Evolutionary conservation across 2,797 vertebrate species (phyloP), one percentile per base, ranked within the genome.

Genomic region (Rhinatrema bivittatum): DNA sequence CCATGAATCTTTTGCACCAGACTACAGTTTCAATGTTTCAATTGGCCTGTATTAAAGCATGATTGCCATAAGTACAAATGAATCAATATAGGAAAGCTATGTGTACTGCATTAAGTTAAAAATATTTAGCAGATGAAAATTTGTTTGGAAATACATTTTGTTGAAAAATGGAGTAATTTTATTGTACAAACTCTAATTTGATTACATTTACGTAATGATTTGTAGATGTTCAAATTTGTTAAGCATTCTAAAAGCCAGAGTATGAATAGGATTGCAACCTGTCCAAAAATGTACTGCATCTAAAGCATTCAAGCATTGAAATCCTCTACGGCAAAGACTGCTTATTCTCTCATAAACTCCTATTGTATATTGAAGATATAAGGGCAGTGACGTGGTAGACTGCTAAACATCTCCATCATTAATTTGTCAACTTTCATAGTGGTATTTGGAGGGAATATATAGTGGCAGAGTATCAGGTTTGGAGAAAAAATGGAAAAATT

Each of bases 201-300:
- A 24, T 56, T 68, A 28, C 41, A 73, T 71, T 77, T 70, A 33
- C 9, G 17, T 42, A 56, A 76, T 76, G 67, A 82, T 82, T 79
- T 80, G 60, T 70, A 58, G 62, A 56, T 70, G 46, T 31, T 62
- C 50, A 38, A 71, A 68, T 51, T 75, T 76, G 58, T 73, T 71
- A 74, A 53, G 40, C 45, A 62, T 73, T 65, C 61, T 66, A 66
- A 80, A 72, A 76, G 56, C 50, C 53, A 46, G 65, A 62, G 26
- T 54, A 62, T 70, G 61, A 72, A 72, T 33, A 24, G 46, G 61
- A 74, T 75, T 72, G 63, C 59, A 72, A 72, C 76, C 56, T 59
- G 59, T 40, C 40, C 50, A 65, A 60, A 63, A 78, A 79, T 81
- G 76, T 80, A 82, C 52, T 60, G 52, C 62, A 38, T 61, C 75